phyloP scores from a whole-genome alignment of 2,113 vertebrate genomes.

The Ameiurus melas region DNA sequence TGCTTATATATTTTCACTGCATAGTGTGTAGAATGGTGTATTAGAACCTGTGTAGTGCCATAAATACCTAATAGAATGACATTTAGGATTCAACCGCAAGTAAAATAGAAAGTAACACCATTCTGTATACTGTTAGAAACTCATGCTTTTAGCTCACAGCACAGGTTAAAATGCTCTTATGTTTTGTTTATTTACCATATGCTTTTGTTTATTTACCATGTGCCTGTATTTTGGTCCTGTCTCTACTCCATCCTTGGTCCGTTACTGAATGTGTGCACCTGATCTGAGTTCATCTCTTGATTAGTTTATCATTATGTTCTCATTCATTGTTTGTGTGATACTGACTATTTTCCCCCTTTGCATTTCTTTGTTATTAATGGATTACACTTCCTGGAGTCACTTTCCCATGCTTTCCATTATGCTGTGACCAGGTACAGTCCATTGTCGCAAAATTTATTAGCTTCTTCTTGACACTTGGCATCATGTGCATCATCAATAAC shows the following conservation, averaged over 20 bases:
- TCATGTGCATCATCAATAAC: conserved; percentile 65
- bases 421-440: conserved; percentile 31
- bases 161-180: neutral
- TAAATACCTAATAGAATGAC: neutral
- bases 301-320: neutral
- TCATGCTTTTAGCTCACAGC: neutral
- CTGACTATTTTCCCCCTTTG: neutral
- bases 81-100: neutral
- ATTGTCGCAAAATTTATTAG: conserved; percentile 42
- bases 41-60: neutral
- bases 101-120: neutral
- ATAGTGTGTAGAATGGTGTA: neutral
- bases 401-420: conserved; percentile 14
- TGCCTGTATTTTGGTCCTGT: neutral
- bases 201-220: neutral
- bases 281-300: neutral
- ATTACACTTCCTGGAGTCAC: neutral
- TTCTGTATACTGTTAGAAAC: neutral
- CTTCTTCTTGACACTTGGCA: conserved; percentile 52
- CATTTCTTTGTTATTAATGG: neutral
- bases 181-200: neutral
- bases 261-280: too few relatives aligned
- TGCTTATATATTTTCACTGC: neutral
- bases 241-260: neutral
- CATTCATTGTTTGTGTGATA: neutral